phyloP scores from a whole-genome alignment of 2,888 invertebrate species.

The Amblyjoppa fuscipennis region DNA sequence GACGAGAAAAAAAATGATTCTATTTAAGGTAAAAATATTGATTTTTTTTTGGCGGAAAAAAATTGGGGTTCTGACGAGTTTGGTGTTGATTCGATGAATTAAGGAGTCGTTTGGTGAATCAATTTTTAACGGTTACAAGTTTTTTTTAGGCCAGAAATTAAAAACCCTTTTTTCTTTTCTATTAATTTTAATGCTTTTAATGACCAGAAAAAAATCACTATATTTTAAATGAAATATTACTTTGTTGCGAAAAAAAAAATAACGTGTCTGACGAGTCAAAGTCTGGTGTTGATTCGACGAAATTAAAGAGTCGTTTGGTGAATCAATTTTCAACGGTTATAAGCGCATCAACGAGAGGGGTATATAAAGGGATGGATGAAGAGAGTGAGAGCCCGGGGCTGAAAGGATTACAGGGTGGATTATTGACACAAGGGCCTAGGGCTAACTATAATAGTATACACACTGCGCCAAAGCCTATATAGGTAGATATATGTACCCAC shows the following conservation, averaged over 20 bases:
- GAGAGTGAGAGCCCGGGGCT: constrained; percentile 63
- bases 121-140: constrained; percentile 80
- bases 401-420: constrained; percentile 79
- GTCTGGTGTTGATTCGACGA: constrained; percentile 4
- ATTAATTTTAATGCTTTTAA: no score
- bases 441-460: constrained; percentile 36
- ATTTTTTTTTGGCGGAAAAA: not conserved
- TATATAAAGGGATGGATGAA: constrained; percentile 47
- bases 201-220: no score
- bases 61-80: not conserved
- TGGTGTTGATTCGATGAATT: constrained; percentile 66
- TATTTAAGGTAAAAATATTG: not conserved
- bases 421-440: constrained; percentile 66
- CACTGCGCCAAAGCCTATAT: constrained; percentile 19
- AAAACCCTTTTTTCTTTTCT: not conserved
- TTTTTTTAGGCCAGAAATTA: not conserved
- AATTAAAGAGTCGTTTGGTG: constrained; percentile 81
- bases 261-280: not conserved
- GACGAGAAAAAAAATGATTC: not conserved
- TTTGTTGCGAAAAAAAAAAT: not conserved
- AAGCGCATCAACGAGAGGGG: constrained; percentile 75
- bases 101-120: constrained; percentile 80
- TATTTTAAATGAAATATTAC: no score
- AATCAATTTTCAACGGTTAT: constrained; percentile 81
- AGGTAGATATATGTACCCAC: constrained; percentile 48